A percentile compares a stretch with the other conserved stretches of the same genome.
Evolutionary conservation across 2,888 invertebrate species (phyloP).

Genomic region (Anoncus sp.): DNA sequence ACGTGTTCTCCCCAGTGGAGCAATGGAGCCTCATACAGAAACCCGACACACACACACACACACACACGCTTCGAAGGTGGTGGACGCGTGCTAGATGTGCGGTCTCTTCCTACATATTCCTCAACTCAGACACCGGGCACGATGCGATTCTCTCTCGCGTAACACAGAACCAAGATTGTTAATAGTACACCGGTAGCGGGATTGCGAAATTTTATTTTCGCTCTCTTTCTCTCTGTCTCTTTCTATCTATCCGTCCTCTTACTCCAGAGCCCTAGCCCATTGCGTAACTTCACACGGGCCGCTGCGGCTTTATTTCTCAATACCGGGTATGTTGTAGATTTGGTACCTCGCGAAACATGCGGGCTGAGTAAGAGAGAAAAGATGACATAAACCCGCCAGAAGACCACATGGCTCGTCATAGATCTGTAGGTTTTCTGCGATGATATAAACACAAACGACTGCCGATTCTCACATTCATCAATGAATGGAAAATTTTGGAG

Average conservation of each 20-base stretch:
- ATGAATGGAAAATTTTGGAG: neutral
- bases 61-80: constrained; percentile 4
- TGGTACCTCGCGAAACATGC: constrained; percentile 26
- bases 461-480: neutral
- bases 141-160: constrained; percentile 34
- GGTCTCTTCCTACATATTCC: constrained; percentile 11
- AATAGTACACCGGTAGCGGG: constrained; percentile 23
- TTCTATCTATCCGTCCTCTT: constrained; percentile 2
- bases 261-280: constrained; percentile 41
- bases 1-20: constrained; percentile 14
- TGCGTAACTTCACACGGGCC: constrained; percentile 51
- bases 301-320: constrained; percentile 55
- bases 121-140: constrained; percentile 15
- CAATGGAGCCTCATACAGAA: constrained; percentile 8
- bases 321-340: constrained; percentile 34
- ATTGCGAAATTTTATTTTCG: constrained; percentile 43
- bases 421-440: neutral
- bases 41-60: neutral
- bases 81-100: constrained; percentile 38
- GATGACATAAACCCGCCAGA: constrained; percentile 9
- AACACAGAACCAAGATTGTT: constrained; percentile 34
- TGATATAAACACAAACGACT: neutral
- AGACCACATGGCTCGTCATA: neutral
- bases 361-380: neutral
- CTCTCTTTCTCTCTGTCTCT: constrained; percentile 5